These are phyloP conservation scores for Remorina albescens DNA, from an alignment of 2,797 vertebrate genomes.

Conservation along the genomic window DNA sequence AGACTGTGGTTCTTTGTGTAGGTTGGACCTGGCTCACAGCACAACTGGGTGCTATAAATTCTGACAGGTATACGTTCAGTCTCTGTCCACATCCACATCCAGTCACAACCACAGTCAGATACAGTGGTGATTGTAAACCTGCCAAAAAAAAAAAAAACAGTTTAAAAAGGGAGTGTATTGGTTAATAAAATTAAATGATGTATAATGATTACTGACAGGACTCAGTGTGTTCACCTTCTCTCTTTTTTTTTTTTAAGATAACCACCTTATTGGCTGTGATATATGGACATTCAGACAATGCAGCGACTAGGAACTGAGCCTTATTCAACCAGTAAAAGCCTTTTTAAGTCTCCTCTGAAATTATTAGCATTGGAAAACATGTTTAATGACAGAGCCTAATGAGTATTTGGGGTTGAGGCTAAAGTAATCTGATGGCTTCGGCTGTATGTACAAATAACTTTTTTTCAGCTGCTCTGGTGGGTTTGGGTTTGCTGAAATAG, in stretches of 20 bases:
- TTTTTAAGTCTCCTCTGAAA: constrained; percentile 62
- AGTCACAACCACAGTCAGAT: neutral
- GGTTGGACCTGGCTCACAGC: neutral
- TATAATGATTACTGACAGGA: constrained; percentile 6
- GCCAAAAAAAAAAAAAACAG: neutral
- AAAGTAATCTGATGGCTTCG: constrained; percentile 36
- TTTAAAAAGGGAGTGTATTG: constrained; percentile 12
- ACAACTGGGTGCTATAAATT: neutral
- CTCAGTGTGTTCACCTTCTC: neutral
- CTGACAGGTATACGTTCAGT: neutral
- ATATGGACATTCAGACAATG: neutral
- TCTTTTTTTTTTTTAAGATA: neutral
- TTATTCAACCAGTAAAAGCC: constrained; percentile 64
- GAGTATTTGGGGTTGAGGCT: constrained; percentile 54
- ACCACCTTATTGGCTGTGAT: constrained; percentile 1
- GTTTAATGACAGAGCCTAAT: constrained; percentile 67
- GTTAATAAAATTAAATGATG: constrained; percentile 9
- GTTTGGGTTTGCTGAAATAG: constrained; percentile 48
- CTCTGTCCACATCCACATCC: neutral
- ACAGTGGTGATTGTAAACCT: neutral
- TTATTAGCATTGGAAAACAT: constrained; percentile 59
- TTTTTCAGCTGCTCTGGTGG: constrained; percentile 13
- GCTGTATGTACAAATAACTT: constrained; percentile 22
- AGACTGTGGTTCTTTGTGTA: neutral
- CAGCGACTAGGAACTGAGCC: constrained; percentile 10